A percentile compares a stretch with the other conserved stretches of the same genome.
Evolutionary conservation across 2,113 vertebrate genomes (phyloP).

Genomic region (Phrynocephalus versicolor): DNA sequence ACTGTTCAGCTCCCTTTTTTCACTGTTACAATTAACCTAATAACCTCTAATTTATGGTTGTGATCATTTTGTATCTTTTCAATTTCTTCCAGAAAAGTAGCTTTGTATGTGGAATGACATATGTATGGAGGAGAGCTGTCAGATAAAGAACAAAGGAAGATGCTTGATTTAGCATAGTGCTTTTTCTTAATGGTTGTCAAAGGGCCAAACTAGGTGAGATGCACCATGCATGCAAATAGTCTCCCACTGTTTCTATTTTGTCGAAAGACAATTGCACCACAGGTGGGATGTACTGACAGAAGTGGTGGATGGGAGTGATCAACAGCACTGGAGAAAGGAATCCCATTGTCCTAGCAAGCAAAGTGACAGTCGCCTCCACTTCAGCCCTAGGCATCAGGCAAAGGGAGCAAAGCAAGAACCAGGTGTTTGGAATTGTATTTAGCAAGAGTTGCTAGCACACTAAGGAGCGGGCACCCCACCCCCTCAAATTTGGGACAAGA

Average conservation of each 20-base stretch:
- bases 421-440: background rate
- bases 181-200: background rate
- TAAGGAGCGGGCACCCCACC: too few species aligned
- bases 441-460: background rate
- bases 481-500: too few species aligned
- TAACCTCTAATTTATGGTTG: slow-evolving; percentile 18
- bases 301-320: too few species aligned
- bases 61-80: background rate
- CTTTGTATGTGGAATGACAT: background rate
- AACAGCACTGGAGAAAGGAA: background rate
- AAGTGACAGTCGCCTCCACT: background rate
- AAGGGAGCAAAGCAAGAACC: background rate
- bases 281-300: too few species aligned
- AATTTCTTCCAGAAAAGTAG: slow-evolving; percentile 1
- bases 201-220: background rate
- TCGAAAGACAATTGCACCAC: background rate
- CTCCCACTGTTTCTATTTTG: background rate
- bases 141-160: background rate
- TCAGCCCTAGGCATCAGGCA: background rate
- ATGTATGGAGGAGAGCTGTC: background rate
- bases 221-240: background rate
- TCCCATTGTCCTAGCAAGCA: background rate
- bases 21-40: slow-evolving; percentile 28
- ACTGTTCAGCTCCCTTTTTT: background rate
- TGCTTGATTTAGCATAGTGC: background rate